Evolutionary conservation across 2,888 invertebrate species (phyloP), one percentile per base, ranked within the genome.

Genomic region (Drosophila pseudotalamancana): DNA sequence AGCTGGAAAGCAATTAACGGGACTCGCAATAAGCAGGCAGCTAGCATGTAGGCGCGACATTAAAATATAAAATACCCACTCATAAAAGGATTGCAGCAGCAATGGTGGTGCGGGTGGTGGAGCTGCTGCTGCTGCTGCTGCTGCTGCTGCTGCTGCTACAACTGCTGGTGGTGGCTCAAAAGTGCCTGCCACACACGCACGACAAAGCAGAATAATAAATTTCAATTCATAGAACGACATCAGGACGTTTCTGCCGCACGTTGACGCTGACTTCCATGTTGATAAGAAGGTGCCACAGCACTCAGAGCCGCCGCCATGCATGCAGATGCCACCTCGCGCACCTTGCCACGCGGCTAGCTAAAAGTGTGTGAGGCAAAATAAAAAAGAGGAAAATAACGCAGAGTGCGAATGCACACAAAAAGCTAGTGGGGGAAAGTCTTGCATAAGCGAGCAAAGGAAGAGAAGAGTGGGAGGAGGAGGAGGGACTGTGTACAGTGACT

Each of bases 121-220:
- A n/a, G n/a, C n/a, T n/a, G n/a, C 5, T 34, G 34, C 16, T 16
- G 34, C 16, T 34, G 9, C 0, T 16, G 16, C 8, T 3, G 32
- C 3, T 14, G 18, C 11, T 9, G 39, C n/a, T n/a, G n/a, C n/a
- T n/a, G n/a, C n/a, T n/a, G n/a, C n/a, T n/a, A 9, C 27, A 9
- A 11, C 0, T 27, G 11, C 4, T 9, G 39, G 27, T 11, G 27
- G 16, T 32, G 77, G 68, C 69, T 62, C 50, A 70, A 72, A 84
- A 83, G 80, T 79, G 80, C 83, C 70, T 66, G 57, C 51, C 72
- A 75, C 48, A 67, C 34, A 87, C 71, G 83, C 86, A 87, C 87
- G 83, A 82, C 83, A 83, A 83, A 83, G 87, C 83, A 82, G 88
- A 87, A 83, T 83, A 83, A 83, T 83, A 87, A 83, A 83, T 83